Evolutionary conservation across 2,888 invertebrate species (phyloP), one percentile per base, ranked within the genome.

Genomic region (Sarcophaga carnaria): DNA sequence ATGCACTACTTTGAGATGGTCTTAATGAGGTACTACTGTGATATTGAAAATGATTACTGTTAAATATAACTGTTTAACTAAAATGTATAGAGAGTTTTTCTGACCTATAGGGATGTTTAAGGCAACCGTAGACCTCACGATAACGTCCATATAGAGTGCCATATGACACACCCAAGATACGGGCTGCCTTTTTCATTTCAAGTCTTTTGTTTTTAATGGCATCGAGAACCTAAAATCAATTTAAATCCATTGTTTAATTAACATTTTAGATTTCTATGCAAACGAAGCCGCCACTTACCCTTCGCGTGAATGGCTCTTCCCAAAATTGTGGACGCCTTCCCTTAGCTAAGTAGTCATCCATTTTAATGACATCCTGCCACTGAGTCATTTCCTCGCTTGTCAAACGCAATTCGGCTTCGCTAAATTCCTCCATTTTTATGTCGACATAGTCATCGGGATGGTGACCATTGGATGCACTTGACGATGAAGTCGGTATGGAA

Each of bases 121-220:
- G 95, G 92, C 97, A 97, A 25, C 97, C 97, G 92, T 97, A 97
- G 20, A 97, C 97, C 93, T 98, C 98, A 6, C 98, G 94, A 92
- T 98, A 98, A 90, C 98, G 94, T 3, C 98, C 98, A 92, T 98
- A 98, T 10, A 98, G 94, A 0, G 98, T 98, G 6, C 98, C 98
- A 94, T 98, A 98, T 70, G 97, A 97, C 0, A 98, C 98, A 2
- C 98, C 98, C 70, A 98, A 94, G 82, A 98, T 95, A 93, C 98
- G 97, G 3, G 98, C 97, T 3, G 97, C 98, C 89, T 97, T 97
- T 94, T 98, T 98, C 98, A 98, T 98, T 94, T 98, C 98, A 91
- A 98, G 93, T 94, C 97, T 97, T 93, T 98, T 98, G 88, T 97
- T 96, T 90, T 97, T 96, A 47, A 98, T 97, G 22, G 97, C 97